A percentile compares a stretch with the other conserved stretches of the same genome.
These are phyloP conservation scores for Pholis gunnellus DNA, from an alignment of 2,113 vertebrate species.

Conservation along the genomic window DNA sequence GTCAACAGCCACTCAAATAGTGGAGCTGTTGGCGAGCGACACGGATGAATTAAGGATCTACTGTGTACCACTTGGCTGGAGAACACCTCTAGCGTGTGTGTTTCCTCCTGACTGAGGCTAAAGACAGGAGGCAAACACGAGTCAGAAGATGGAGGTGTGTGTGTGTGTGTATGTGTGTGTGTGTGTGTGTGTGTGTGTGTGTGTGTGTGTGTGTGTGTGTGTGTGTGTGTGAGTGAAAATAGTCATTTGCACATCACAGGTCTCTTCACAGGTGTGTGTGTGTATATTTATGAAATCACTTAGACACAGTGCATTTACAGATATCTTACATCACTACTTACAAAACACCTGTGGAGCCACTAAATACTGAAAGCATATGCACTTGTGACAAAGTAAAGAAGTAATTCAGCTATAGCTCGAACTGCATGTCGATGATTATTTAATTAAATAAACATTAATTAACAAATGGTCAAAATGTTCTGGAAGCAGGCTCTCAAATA, in stretches of 20 bases:
- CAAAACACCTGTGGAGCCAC: background rate
- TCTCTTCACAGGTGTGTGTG: background rate
- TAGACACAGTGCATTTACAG: background rate
- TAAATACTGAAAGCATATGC: background rate
- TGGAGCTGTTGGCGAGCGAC: conserved; percentile 52
- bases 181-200: background rate
- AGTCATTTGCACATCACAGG: background rate
- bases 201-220: background rate
- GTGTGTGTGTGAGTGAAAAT: background rate
- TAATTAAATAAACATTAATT: no score
- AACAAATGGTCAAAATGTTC: background rate
- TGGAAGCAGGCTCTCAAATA: background rate
- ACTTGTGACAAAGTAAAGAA: background rate
- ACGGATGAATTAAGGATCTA: conserved; percentile 51
- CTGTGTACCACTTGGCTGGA: conserved; percentile 47
- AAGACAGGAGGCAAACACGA: background rate
- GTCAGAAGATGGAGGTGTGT: background rate
- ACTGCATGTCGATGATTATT: background rate
- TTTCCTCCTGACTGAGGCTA: background rate
- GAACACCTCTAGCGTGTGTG: conserved; percentile 13
- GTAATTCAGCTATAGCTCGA: no score
- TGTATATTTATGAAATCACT: background rate
- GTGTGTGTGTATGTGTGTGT: conserved; percentile 12
- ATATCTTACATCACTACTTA: background rate
- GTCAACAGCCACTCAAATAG: conserved; percentile 68